Conservation (phyloP, 2,797 vertebrate species). For the Paratrypauchen microcephalus region DNA sequence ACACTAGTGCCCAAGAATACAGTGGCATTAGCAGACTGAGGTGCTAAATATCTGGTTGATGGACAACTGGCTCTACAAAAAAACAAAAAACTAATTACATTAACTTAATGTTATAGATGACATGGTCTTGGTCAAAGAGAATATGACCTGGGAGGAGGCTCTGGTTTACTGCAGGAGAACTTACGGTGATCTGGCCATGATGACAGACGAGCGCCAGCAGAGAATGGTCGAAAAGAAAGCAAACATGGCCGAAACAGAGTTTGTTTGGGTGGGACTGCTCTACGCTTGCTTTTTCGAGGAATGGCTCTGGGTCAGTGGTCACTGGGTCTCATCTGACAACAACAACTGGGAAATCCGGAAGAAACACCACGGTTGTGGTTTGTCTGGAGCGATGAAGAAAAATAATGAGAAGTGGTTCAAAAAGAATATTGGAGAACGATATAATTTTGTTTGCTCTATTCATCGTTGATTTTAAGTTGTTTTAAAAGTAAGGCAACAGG, state of each 20-base stretch:
- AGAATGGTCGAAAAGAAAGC: background rate
- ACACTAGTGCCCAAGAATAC: too few relatives aligned
- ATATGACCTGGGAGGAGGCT: slow-evolving; percentile 1
- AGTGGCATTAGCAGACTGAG: too few relatives aligned
- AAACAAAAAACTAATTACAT: too few relatives aligned
- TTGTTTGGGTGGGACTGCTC: slow-evolving; percentile 45
- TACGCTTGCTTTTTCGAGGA: slow-evolving; percentile 33
- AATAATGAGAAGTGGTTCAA: fast-evolving
- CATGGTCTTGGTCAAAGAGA: slow-evolving; percentile 13
- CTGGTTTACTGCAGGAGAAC: background rate
- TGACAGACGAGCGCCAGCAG: background rate
- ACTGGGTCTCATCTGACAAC: background rate
- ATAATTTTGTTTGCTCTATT: slow-evolving; percentile 36
- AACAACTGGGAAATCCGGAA: fast-evolving
- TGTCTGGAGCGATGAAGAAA: slow-evolving; percentile 21
- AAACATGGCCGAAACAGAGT: fast-evolving
- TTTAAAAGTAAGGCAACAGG: background rate
- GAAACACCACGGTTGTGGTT: fast-evolving
- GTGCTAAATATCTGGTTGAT: too few relatives aligned
- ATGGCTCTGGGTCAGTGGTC: slow-evolving; percentile 39
- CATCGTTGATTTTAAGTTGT: background rate
- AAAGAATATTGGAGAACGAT: fast-evolving
- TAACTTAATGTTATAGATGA: slow-evolving; percentile 20
- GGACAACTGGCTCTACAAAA: too few relatives aligned
- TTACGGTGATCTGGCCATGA: background rate